Evolutionary conservation across 1,140 invertebrate species (phyloP).

Genomic region (Holcopasites calliopsidis): DNA sequence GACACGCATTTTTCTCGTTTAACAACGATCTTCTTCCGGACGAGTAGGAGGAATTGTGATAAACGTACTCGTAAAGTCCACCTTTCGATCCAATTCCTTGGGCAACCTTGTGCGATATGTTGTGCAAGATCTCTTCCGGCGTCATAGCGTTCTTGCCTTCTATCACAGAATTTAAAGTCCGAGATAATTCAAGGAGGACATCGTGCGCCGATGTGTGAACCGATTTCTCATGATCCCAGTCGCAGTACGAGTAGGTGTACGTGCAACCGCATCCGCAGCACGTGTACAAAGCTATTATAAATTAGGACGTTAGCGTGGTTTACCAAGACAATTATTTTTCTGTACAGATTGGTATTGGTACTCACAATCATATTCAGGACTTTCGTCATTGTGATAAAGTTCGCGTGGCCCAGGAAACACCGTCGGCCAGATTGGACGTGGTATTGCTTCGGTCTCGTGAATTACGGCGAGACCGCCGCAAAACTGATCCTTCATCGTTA

Average conservation of each 20-base stretch:
- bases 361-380: constrained; percentile 56
- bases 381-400: constrained; percentile 47
- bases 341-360: too few species aligned
- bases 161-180: constrained; percentile 76
- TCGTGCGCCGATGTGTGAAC: constrained; percentile 70
- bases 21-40: constrained; percentile 71
- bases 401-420: constrained; percentile 38
- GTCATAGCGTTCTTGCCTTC: constrained; percentile 70
- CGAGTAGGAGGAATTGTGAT: constrained; percentile 67
- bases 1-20: constrained; percentile 9
- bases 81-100: constrained; percentile 68
- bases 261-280: constrained; percentile 57
- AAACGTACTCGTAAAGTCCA: constrained; percentile 73
- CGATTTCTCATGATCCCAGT: constrained; percentile 45
- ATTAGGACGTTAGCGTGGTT: constrained; percentile 2
- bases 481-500: constrained; percentile 45
- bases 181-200: constrained; percentile 76
- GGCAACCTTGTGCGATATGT: constrained; percentile 75
- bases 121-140: constrained; percentile 76
- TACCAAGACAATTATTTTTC: too few species aligned
- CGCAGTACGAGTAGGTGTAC: constrained; percentile 47
- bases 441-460: constrained; percentile 67
- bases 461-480: constrained; percentile 62
- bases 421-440: constrained; percentile 69
- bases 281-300: constrained; percentile 38